These are phyloP conservation scores for Scolopax bukidnonensis DNA, from an alignment of 2,797 vertebrate species.

Conservation along the genomic window DNA sequence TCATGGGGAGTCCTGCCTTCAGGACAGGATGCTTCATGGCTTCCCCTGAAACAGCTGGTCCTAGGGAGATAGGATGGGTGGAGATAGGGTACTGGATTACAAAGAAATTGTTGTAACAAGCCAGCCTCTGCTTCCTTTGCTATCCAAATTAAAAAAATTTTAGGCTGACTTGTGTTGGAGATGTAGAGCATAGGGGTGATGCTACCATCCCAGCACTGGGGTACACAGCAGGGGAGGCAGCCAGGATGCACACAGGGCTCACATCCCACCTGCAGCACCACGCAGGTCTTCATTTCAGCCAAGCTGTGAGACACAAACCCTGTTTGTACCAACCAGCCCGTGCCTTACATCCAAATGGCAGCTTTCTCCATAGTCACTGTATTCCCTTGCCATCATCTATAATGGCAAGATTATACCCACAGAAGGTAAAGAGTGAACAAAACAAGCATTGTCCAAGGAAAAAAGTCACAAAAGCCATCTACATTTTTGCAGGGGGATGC, in stretches of 20 bases:
- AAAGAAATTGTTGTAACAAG: neutral
- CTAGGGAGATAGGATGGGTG: accelerated
- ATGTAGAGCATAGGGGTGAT: neutral
- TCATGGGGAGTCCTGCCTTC: neutral
- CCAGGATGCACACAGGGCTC: neutral
- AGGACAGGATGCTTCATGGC: neutral
- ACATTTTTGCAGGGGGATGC: neutral
- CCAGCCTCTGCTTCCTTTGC: neutral
- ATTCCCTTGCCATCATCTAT: neutral
- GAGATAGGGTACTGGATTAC: neutral
- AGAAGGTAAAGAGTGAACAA: neutral
- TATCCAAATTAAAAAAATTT: neutral
- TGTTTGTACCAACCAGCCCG: neutral
- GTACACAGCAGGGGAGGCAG: accelerated
- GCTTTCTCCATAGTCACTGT: neutral
- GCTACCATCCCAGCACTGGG: accelerated
- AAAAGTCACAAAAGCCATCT: neutral
- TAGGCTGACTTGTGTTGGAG: neutral
- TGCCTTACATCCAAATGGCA: neutral
- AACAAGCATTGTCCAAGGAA: neutral
- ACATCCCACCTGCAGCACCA: neutral
- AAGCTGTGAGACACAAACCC: neutral
- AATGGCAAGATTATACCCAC: neutral
- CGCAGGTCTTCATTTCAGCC: neutral
- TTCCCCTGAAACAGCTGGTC: neutral